Percentiles rank a stretch among this genome's conserved stretches.
Conservation (phyloP, 2,113 vertebrate genomes). For the Channa argus region DNA sequence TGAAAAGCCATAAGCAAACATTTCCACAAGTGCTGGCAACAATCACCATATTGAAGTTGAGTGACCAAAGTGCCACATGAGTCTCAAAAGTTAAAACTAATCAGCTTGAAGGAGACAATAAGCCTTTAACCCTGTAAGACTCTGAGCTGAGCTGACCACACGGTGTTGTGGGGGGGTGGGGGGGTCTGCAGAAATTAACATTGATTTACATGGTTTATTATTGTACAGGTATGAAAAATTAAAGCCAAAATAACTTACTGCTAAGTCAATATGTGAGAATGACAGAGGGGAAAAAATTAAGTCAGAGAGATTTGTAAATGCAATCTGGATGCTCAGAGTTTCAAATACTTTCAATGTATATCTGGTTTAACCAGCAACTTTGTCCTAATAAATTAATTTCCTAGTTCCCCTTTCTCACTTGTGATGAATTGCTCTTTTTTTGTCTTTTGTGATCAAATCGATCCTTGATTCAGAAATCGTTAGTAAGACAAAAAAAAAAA, state of each 20-base stretch:
- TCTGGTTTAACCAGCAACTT: too few species aligned
- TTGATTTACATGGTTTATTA: too few species aligned
- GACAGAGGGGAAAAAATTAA: too few species aligned
- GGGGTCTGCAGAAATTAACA: constrained; percentile 8
- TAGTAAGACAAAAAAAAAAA: too few species aligned
- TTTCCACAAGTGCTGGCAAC: neutral
- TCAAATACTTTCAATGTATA: too few species aligned
- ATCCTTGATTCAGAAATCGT: too few species aligned
- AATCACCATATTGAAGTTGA: neutral
- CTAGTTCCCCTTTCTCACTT: too few species aligned
- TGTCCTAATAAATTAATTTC: too few species aligned
- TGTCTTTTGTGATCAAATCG: too few species aligned
- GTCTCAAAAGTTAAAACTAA: constrained; percentile 73
- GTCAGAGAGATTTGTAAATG: neutral
- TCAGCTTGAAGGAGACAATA: constrained; percentile 70
- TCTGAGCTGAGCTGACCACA: constrained; percentile 51
- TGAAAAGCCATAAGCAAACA: too few species aligned
- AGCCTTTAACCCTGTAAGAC: constrained; percentile 73
- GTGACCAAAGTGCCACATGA: constrained; percentile 13
- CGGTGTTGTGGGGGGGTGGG: constrained; percentile 11
- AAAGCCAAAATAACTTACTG: neutral
- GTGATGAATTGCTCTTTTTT: too few species aligned
- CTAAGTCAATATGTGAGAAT: neutral
- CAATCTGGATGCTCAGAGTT: neutral
- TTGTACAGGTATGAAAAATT: neutral